Evolutionary conservation across 2,888 invertebrate genomes (phyloP).

Genomic region (Andrena bucephala): DNA sequence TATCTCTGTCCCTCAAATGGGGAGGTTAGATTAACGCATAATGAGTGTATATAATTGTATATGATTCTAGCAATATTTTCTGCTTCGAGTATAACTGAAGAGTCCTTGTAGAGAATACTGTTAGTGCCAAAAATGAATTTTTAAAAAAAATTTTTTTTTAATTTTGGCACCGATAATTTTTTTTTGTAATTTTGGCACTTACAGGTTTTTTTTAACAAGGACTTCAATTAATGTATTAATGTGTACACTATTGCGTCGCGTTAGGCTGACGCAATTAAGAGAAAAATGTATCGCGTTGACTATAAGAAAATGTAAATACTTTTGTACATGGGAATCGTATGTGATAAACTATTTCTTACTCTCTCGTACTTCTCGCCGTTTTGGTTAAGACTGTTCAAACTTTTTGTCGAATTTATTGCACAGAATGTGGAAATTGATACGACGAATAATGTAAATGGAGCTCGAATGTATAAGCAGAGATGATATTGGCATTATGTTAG

Average conservation of each 20-base stretch:
- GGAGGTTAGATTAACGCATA: no score
- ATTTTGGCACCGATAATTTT: no score
- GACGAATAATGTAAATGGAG: neutral
- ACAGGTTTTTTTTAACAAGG: no score
- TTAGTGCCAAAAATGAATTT: no score
- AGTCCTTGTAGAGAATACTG: no score
- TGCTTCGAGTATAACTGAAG: no score
- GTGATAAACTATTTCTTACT: neutral
- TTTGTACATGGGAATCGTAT: constrained; percentile 52
- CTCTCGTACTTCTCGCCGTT: neutral
- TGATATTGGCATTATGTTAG: neutral
- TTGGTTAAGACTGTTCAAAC: neutral
- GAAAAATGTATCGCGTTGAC: neutral
- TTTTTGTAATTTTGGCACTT: no score
- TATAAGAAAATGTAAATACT: constrained; percentile 48
- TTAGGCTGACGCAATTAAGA: neutral
- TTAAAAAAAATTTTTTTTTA: no score
- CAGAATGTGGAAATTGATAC: neutral
- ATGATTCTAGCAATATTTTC: no score
- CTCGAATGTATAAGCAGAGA: neutral
- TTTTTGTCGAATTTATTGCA: neutral
- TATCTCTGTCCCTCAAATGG: no score
- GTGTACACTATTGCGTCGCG: neutral
- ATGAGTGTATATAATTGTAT: no score
- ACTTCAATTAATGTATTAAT: neutral